Conservation (phyloP, 2,888 invertebrate species). For the Pterobdella sp. region DNA sequence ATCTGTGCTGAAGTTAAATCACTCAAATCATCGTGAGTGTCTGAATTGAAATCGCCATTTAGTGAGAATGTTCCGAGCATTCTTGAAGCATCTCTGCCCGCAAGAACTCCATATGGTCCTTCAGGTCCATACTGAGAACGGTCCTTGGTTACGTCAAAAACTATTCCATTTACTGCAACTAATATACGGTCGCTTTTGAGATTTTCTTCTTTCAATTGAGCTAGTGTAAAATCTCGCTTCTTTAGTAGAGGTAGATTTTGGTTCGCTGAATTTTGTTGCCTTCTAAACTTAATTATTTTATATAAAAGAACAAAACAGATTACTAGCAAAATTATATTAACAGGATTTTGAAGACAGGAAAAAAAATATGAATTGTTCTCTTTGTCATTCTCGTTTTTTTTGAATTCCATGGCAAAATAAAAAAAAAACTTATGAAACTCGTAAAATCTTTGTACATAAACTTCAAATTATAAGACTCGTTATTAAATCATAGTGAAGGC, state of each 20-base stretch:
- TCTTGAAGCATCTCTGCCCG: slow-evolving; percentile 87
- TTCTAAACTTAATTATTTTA: slow-evolving; percentile 58
- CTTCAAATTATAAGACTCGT: too few species aligned
- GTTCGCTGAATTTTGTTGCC: slow-evolving; percentile 48
- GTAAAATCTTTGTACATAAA: too few species aligned
- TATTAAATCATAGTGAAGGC: too few species aligned
- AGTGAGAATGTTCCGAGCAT: slow-evolving; percentile 88
- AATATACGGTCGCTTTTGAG: slow-evolving; percentile 73
- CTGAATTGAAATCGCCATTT: slow-evolving; percentile 61
- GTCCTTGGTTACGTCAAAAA: slow-evolving; percentile 83
- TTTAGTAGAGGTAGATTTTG: slow-evolving; percentile 67
- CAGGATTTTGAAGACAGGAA: slow-evolving; percentile 50
- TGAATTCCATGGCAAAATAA: not conserved
- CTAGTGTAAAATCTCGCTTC: slow-evolving; percentile 74
- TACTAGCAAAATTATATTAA: slow-evolving; percentile 64
- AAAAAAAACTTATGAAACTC: too few species aligned
- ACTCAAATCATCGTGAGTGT: slow-evolving; percentile 81
- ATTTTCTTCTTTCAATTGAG: slow-evolving; percentile 67
- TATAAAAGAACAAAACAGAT: slow-evolving; percentile 66
- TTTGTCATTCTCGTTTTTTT: not conserved
- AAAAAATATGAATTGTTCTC: not conserved
- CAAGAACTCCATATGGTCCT: slow-evolving; percentile 87
- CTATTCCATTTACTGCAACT: slow-evolving; percentile 84
- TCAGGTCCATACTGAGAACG: slow-evolving; percentile 91
- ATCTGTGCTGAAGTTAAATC: slow-evolving; percentile 86